A percentile compares a stretch with the other conserved stretches of the same genome.
These are phyloP conservation scores for Zaprionus inermis DNA, from an alignment of 1,140 invertebrate species.

Conservation along the genomic window DNA sequence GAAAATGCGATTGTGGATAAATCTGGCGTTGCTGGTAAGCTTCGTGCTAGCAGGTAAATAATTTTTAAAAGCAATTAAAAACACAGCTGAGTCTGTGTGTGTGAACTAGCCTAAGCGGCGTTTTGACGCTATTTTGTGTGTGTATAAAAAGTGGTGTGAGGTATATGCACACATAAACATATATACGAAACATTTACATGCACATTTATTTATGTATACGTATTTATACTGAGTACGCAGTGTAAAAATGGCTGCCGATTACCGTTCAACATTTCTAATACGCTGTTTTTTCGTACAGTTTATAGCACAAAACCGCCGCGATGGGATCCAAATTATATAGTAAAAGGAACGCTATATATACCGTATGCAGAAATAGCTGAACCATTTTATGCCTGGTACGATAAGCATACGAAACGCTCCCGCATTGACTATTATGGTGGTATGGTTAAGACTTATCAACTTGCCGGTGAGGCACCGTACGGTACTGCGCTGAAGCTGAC, in stretches of 20 bases:
- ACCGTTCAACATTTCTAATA: constrained; percentile 44
- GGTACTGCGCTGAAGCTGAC: constrained; percentile 94
- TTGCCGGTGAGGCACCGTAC: constrained; percentile 87
- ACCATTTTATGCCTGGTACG: constrained; percentile 95
- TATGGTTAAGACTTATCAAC: constrained; percentile 95
- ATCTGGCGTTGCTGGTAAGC: constrained; percentile 50
- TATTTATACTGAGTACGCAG: neutral
- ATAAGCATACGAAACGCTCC: constrained; percentile 89
- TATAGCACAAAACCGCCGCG: constrained; percentile 85
- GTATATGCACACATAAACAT: neutral
- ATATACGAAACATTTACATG: neutral
- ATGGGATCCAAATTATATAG: constrained; percentile 89
- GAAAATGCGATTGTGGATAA: constrained; percentile 59
- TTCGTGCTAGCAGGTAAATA: constrained; percentile 61
- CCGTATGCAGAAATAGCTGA: constrained; percentile 97
- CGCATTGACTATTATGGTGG: constrained; percentile 98
- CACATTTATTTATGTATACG: neutral
- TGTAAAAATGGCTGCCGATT: constrained; percentile 59
- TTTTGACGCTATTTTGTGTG: constrained; percentile 16
- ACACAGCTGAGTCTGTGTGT: constrained; percentile 6
- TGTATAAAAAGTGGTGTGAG: constrained; percentile 26
- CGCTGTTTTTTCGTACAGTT: constrained; percentile 37
- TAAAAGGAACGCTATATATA: constrained; percentile 91
- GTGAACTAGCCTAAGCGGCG: constrained; percentile 23
- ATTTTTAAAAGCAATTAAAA: constrained; percentile 35